Percentiles rank a stretch among this genome's conserved stretches.
phyloP scores from a whole-genome alignment of 2,113 vertebrate species.

The Pseudolaguvia tuberculata region DNA sequence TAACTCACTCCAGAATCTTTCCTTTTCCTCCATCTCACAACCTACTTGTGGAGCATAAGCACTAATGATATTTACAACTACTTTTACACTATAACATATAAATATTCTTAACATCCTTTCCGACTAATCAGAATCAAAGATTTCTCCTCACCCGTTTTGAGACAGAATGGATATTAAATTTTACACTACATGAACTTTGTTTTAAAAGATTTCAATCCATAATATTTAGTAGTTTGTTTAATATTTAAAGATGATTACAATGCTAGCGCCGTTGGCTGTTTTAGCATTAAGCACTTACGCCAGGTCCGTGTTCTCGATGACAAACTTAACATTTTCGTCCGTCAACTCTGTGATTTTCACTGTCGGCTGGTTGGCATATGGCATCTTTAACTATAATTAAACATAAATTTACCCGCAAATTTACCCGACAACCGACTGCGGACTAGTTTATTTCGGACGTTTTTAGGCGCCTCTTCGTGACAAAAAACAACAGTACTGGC shows the following conservation, averaged over 20 bases:
- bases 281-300: conserved; percentile 71
- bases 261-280: background rate
- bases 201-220: background rate
- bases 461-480: background rate
- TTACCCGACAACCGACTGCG: background rate
- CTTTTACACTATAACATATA: background rate
- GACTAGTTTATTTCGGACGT: too few relatives aligned
- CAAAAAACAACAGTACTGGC: background rate
- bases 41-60: too few relatives aligned
- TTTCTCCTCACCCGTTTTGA: background rate
- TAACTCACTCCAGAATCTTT: too few relatives aligned
- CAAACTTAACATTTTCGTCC: conserved; percentile 96
- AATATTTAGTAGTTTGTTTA: too few relatives aligned
- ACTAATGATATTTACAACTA: too few relatives aligned
- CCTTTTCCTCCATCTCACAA: too few relatives aligned
- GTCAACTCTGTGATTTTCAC: conserved; percentile 92
- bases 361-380: conserved; percentile 95
- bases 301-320: conserved; percentile 93
- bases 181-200: background rate
- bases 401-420: background rate
- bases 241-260: background rate
- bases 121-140: background rate
- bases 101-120: background rate
- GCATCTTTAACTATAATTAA: conserved; percentile 65
- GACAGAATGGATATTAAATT: background rate